Evolutionary conservation across 2,113 vertebrate genomes (phyloP).

Genomic region (Morone chrysops): DNA sequence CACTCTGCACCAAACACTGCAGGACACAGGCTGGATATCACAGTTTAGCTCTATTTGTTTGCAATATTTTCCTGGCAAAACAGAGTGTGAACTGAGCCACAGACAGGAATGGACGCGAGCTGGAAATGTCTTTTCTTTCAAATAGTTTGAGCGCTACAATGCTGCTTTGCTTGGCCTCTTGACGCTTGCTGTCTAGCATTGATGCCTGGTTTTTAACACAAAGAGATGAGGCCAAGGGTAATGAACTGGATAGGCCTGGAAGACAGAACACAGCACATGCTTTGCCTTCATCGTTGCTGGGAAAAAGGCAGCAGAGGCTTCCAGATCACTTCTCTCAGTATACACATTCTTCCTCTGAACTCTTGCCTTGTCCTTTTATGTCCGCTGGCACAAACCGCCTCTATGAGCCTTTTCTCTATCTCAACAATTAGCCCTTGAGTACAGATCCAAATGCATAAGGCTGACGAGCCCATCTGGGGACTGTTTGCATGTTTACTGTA

Average conservation of each 20-base stretch:
- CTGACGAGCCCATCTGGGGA: slow-evolving; percentile 25
- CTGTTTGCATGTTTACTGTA: slow-evolving; percentile 6
- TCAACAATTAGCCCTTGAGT: slow-evolving; percentile 33
- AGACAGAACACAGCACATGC: slow-evolving; percentile 39
- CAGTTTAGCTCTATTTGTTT: slow-evolving; percentile 23
- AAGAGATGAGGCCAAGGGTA: slow-evolving; percentile 52
- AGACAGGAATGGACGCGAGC: slow-evolving; percentile 3
- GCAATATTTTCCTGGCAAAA: slow-evolving; percentile 19
- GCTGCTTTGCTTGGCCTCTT: slow-evolving; percentile 56
- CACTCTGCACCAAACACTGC: slow-evolving; percentile 14
- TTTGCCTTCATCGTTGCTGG: slow-evolving; percentile 40
- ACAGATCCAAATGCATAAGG: slow-evolving; percentile 1
- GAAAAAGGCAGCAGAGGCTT: slow-evolving; percentile 41
- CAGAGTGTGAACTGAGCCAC: neutral
- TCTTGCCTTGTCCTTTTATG: slow-evolving; percentile 50
- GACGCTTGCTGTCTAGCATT: neutral
- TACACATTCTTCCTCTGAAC: slow-evolving; percentile 52
- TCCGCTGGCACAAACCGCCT: slow-evolving; percentile 32
- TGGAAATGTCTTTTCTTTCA: slow-evolving; percentile 13
- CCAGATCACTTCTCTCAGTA: slow-evolving; percentile 38
- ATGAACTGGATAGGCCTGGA: slow-evolving; percentile 50
- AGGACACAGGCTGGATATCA: slow-evolving; percentile 25
- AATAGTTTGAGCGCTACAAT: slow-evolving; percentile 22
- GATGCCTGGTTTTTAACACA: slow-evolving; percentile 42
- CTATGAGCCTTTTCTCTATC: slow-evolving; percentile 19